Conservation (phyloP, 1,140 invertebrate species). For the Megathymus violae region DNA sequence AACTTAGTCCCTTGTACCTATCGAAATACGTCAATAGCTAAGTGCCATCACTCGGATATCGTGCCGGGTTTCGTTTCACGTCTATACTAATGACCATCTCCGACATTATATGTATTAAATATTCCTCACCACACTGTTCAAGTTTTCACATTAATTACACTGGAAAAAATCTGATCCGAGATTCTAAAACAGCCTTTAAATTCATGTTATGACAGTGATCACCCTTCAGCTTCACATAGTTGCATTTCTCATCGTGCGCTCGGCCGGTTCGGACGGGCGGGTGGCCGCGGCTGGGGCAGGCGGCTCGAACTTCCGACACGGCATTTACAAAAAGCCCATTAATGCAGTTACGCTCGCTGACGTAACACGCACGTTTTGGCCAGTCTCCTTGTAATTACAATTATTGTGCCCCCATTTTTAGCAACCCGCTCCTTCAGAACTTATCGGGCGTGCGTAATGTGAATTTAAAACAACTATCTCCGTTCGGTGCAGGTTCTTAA, state of each 20-base stretch:
- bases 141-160: too few relatives aligned
- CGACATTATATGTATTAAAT: too few relatives aligned
- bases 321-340: conserved; percentile 24
- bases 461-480: conserved; percentile 25
- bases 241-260: conserved; percentile 19
- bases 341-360: conserved; percentile 26
- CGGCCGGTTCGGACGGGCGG: background rate
- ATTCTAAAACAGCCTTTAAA: too few relatives aligned
- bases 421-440: conserved; percentile 15
- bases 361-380: conserved; percentile 25
- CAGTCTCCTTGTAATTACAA: conserved; percentile 29
- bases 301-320: conserved; percentile 10
- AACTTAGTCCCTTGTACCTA: too few relatives aligned
- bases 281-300: too few relatives aligned
- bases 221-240: background rate
- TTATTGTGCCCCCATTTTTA: conserved; percentile 21
- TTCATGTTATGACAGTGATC: conserved; percentile 21
- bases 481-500: conserved; percentile 15
- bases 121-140: too few relatives aligned
- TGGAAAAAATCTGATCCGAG: too few relatives aligned
- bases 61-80: too few relatives aligned
- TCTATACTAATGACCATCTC: too few relatives aligned
- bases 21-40: too few relatives aligned
- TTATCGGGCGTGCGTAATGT: conserved; percentile 15
- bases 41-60: too few relatives aligned